Percentiles rank a stretch among this genome's conserved stretches.
These are phyloP conservation scores for Otocyon megalotis DNA, from an alignment of 2,113 vertebrate genomes.

Conservation along the genomic window DNA sequence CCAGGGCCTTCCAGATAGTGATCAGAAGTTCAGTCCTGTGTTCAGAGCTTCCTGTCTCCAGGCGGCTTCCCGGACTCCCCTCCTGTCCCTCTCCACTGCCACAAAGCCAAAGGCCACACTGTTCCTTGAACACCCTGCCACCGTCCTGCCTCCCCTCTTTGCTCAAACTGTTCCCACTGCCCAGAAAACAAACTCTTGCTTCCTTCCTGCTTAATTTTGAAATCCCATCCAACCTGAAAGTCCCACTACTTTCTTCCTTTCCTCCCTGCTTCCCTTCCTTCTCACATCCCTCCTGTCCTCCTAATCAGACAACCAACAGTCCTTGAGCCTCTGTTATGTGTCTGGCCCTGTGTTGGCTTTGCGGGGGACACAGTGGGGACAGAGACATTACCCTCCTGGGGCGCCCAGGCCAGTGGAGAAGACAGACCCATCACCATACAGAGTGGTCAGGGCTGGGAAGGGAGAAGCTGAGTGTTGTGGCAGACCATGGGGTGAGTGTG, in stretches of 20 bases:
- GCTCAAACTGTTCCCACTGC: not conserved
- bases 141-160: not conserved
- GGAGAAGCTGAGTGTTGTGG: not conserved
- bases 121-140: not conserved
- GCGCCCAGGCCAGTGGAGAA: not conserved
- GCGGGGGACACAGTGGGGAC: not conserved
- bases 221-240: not conserved
- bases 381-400: not conserved
- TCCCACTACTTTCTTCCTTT: not conserved
- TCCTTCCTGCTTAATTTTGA: constrained; percentile 21
- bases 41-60: constrained; percentile 9
- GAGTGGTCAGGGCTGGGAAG: not conserved
- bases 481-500: not conserved
- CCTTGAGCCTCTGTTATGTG: not conserved
- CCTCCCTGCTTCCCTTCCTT: not conserved
- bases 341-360: not conserved
- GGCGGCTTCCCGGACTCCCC: not conserved
- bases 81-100: not conserved
- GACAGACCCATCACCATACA: not conserved
- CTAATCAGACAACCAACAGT: not conserved
- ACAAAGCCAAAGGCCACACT: not conserved
- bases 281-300: not conserved
- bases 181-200: not conserved
- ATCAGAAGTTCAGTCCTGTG: not conserved
- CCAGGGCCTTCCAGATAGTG: not conserved